Conservation (phyloP, 2,113 vertebrate species). For the Sander vitreus region DNA sequence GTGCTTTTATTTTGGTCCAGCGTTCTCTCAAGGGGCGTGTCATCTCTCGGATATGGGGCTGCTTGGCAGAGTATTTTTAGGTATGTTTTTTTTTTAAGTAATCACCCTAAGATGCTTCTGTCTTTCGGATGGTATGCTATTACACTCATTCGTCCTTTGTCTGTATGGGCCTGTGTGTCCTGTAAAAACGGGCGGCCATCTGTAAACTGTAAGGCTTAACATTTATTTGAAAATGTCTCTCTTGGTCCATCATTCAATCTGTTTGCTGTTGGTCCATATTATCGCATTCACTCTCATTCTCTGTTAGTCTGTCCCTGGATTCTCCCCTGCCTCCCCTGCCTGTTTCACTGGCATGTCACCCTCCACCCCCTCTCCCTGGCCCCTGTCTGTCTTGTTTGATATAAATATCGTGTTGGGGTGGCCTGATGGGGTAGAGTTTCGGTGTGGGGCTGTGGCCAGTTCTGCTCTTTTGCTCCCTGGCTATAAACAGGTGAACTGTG, state of each 20-base stretch:
- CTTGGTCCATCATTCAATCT: background rate
- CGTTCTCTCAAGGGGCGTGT: slow-evolving; percentile 68
- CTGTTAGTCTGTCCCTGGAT: slow-evolving; percentile 12
- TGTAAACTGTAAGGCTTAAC: background rate
- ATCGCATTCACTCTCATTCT: slow-evolving; percentile 15
- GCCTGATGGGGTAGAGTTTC: slow-evolving; percentile 75
- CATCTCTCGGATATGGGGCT: slow-evolving; percentile 76
- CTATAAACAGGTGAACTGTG: slow-evolving; percentile 79
- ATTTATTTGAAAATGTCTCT: background rate
- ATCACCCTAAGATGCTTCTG: slow-evolving; percentile 58
- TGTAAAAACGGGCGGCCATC: background rate
- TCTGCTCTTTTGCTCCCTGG: slow-evolving; percentile 65
- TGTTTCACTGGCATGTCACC: slow-evolving; percentile 46
- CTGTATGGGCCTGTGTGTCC: background rate
- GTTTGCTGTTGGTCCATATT: slow-evolving; percentile 20
- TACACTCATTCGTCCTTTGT: slow-evolving; percentile 45
- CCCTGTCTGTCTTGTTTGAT: slow-evolving; percentile 73
- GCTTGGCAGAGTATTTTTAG: slow-evolving; percentile 73
- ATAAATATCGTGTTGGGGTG: slow-evolving; percentile 75
- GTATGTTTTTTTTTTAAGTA: slow-evolving; percentile 68
- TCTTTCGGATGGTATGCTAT: slow-evolving; percentile 39
- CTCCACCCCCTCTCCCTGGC: slow-evolving; percentile 55
- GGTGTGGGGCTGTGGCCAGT: slow-evolving; percentile 55
- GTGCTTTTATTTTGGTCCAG: slow-evolving; percentile 83
- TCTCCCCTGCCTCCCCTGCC: slow-evolving; percentile 24